These are phyloP conservation scores for Protobothrops mucrosquamatus DNA, from an alignment of 2,113 vertebrate genomes.

Conservation along the genomic window DNA sequence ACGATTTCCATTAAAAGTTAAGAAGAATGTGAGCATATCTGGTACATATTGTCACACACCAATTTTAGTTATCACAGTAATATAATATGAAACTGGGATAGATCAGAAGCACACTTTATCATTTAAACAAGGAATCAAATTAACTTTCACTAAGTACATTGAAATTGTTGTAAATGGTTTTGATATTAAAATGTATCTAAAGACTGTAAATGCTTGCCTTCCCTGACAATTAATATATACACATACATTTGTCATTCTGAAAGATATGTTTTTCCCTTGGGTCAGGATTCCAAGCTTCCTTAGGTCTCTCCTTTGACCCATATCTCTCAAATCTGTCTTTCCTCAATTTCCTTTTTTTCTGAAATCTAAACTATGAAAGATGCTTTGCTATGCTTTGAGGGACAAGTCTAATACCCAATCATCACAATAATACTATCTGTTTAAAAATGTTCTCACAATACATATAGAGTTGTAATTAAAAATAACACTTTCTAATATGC, in stretches of 20 bases:
- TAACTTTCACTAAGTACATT: not conserved
- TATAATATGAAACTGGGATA: not conserved
- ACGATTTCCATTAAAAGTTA: not conserved
- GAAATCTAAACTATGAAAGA: not conserved
- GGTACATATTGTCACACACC: not conserved
- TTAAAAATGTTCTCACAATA: not conserved
- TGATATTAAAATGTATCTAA: not conserved
- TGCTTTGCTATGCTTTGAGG: not conserved
- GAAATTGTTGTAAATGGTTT: not conserved
- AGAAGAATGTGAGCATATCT: not conserved
- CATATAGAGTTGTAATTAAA: not conserved
- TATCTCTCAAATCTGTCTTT: not conserved
- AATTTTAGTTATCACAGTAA: not conserved
- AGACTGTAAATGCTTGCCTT: not conserved
- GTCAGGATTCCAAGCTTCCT: not conserved
- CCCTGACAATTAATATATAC: not conserved
- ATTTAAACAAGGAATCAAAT: not conserved
- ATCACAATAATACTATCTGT: not conserved
- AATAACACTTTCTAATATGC: not conserved
- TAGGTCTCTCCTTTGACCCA: not conserved
- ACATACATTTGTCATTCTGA: not conserved
- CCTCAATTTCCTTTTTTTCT: not conserved
- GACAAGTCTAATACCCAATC: not conserved
- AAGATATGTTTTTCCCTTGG: not conserved
- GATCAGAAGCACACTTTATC: not conserved